Conservation (phyloP, 2,888 invertebrate species). For the Mesorhabditis spiculigera region DNA sequence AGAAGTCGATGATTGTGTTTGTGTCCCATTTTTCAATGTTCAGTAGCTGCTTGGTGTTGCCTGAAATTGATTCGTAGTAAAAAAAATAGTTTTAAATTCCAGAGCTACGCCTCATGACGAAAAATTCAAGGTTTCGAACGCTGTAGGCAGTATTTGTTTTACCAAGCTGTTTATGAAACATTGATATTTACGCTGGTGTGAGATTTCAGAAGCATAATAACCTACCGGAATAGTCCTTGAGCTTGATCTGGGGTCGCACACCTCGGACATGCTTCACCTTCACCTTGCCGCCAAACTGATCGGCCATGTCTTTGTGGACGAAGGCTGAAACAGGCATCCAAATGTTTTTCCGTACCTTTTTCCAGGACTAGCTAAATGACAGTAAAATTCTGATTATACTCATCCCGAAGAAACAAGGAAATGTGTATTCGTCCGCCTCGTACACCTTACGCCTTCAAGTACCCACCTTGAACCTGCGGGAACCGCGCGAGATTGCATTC, state of each 20-base stretch:
- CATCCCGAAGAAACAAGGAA: too few relatives aligned
- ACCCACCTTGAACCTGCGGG: constrained; percentile 36
- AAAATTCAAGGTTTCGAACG: not conserved
- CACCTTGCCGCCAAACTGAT: constrained; percentile 80
- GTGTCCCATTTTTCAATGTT: constrained; percentile 99
- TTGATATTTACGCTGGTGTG: not conserved
- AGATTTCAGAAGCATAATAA: not conserved
- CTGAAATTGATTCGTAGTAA: constrained; percentile 9
- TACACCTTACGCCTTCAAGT: not conserved
- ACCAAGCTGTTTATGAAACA: too few relatives aligned
- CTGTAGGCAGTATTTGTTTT: too few relatives aligned
- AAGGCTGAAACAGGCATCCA: constrained; percentile 70
- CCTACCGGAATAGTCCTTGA: constrained; percentile 64
- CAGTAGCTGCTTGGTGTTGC: constrained; percentile 64
- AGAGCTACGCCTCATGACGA: too few relatives aligned
- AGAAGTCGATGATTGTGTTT: constrained; percentile 92
- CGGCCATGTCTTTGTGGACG: constrained; percentile 84
- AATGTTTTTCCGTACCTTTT: too few relatives aligned
- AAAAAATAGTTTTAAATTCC: too few relatives aligned
- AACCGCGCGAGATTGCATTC: constrained; percentile 90
- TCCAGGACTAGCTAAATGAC: too few relatives aligned
- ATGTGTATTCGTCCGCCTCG: too few relatives aligned
- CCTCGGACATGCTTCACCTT: constrained; percentile 79
- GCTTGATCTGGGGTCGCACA: constrained; percentile 85
- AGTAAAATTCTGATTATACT: too few relatives aligned